Base-by-base conservation (phyloP, 2,888 invertebrate species). In the Drosophila histrio region DNA sequence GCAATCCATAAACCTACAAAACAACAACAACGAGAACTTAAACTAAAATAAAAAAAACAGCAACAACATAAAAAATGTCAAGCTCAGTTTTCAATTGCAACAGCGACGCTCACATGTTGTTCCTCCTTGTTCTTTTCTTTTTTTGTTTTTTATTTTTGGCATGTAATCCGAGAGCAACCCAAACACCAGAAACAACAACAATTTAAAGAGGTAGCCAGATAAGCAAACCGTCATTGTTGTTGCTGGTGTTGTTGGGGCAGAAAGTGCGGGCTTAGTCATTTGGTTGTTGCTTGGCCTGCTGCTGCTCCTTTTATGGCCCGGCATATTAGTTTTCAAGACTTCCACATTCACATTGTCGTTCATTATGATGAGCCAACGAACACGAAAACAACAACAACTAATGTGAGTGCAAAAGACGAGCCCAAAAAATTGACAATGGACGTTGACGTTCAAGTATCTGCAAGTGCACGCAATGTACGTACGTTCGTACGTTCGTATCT, bases 61-160 rank as follows among this genome's bases (percentile, higher is more conserved):
- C 52, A 62, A 6, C 22, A 61, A 49, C 47, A 67, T n/a, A n/a
- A n/a, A 52, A 32, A 67, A 66, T 75, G 84, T 82, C 87, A 86
- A 87, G 81, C 85, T 83, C 86, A 76, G 87, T 79, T 87, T 83
- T 83, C 82, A 83, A 85, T 82, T 81, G 87, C 81, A 72, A 59
- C 69, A 68, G 60, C 73, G 54, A 43, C 28, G 54, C 43, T 77
- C 73, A 49, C 57, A 72, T 53, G 50, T 58, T 68, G 59, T 68
- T 59, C 22, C 41, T 59, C 11, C 47, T 47, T 5, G 38, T 38
- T 13, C 15, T 34, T 21, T 24, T 11, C 44, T 11, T 24, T 54
- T 32, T 24, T n/a, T 17, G 24, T n/a, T 36, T 24, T 28, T 15
- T 47, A 47, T 78, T 78, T 78, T 75, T 44, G 56, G 65, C 32